Conservation (phyloP, 2,113 vertebrate genomes). For the Marmota flaviventris region DNA sequence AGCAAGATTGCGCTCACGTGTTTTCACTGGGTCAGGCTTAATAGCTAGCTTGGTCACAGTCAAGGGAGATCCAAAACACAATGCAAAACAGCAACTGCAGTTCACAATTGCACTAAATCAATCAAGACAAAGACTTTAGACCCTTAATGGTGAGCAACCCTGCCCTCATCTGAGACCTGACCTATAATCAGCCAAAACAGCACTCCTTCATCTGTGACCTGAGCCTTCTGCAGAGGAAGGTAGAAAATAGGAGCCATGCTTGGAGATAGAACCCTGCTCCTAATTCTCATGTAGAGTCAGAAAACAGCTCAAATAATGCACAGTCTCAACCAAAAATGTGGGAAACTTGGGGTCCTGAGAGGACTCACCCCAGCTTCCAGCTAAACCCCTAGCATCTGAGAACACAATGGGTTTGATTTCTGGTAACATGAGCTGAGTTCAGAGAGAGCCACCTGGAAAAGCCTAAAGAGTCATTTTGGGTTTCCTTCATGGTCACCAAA, state of each 20-base stretch:
- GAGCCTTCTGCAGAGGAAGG: background rate
- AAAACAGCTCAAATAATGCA: background rate
- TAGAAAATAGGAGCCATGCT: background rate
- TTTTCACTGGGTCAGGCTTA: background rate
- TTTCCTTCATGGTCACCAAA: background rate
- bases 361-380: background rate
- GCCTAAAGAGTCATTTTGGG: background rate
- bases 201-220: too few species aligned
- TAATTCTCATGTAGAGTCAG: background rate
- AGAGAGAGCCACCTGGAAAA: background rate
- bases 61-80: background rate
- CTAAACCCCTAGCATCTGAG: background rate
- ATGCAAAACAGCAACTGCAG: background rate
- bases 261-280: background rate
- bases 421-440: background rate
- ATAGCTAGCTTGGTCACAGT: too few species aligned
- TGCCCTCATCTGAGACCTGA: background rate
- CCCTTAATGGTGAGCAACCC: background rate
- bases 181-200: too few species aligned
- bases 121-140: background rate
- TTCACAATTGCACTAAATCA: background rate
- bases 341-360: background rate
- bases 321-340: background rate
- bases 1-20: background rate
- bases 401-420: background rate